A percentile compares a stretch with the other conserved stretches of the same genome.
Evolutionary conservation across 2,797 vertebrate species (phyloP).

Genomic region (Chelon labrosus): DNA sequence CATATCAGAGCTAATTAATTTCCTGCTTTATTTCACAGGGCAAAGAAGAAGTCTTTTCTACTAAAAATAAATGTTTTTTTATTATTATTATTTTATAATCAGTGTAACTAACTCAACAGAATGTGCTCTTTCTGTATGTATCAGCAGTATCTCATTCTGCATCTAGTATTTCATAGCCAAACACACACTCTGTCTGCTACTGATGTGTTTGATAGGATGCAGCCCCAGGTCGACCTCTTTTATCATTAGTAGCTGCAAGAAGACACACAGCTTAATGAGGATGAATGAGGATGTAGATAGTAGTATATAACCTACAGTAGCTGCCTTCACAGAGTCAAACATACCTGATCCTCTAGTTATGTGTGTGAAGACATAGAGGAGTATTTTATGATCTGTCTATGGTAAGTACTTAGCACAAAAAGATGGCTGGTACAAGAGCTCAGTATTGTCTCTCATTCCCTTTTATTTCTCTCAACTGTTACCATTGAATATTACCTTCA

Average conservation of each 20-base stretch:
- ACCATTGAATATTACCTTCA: constrained; percentile 52
- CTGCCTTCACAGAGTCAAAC: too few species aligned
- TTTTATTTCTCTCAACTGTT: constrained; percentile 8
- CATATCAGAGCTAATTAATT: too few species aligned
- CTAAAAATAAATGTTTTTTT: too few species aligned
- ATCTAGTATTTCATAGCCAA: neutral
- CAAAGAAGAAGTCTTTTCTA: too few species aligned
- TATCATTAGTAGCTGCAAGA: constrained; percentile 26
- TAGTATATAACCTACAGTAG: too few species aligned
- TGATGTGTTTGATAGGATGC: constrained; percentile 12
- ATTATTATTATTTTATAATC: too few species aligned
- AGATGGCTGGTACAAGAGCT: too few species aligned
- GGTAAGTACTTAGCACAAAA: constrained; percentile 51
- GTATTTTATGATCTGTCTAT: constrained; percentile 56
- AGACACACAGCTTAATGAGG: constrained; percentile 3
- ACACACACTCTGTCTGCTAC: constrained; percentile 8
- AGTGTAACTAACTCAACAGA: too few species aligned
- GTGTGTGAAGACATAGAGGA: constrained; percentile 21
- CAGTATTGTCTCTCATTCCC: neutral
- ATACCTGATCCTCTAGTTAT: constrained; percentile 2
- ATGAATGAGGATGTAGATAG: neutral
- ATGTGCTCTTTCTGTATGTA: too few species aligned
- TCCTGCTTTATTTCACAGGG: too few species aligned
- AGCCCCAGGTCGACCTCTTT: constrained; percentile 12
- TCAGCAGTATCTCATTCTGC: neutral